Base-by-base conservation (phyloP, 2,113 vertebrate genomes). In the Jacana jacana region DNA sequence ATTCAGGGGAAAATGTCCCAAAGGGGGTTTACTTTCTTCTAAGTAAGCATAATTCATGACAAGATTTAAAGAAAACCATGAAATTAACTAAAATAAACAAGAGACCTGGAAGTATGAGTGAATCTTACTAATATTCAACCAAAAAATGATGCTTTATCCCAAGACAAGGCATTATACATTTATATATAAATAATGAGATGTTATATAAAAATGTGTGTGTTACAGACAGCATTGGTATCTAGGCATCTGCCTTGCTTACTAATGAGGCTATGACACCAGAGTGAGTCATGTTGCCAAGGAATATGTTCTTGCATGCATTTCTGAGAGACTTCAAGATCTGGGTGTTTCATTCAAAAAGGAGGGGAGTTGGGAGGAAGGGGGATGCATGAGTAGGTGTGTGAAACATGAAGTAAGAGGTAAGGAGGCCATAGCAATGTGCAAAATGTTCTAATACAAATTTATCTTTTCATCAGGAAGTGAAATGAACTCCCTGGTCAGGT, bases 201-300 rank as follows among this genome's bases (percentile, higher is more conserved):
- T 94, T 96, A 93, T 51, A 96, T 97, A 96, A 97, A 97, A 95
- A 85, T 60, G 35, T 69, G 65, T 91, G 58, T 89, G 70, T 81
- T 86, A 48, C 65, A 95, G 87, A 92, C 66, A 81, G 71, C 63
- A 60, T 3, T 61, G 58, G 37, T 80, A 66, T 91, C 71, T 84
- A 76, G 80, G 89, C 80, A 73, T 83, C 68, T 96, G 87, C 40
- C 78, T 93, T 76, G 91, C 81, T 89, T 96, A n/a, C 91, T 97
- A 96, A 97, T 96, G 93, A 97, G 94, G 58, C 73, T 88, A 66
- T 77, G 61, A 82, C 68, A 88, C 54, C 39, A 64, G 54, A 88
- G 54, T 93, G 81, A 96, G 54, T 86, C 87, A 83, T 58, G 57
- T 63, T 97, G 81, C 85, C 65, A 72, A 81, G 90, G 86, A 95